Evolutionary conservation across 2,888 invertebrate genomes (phyloP), one percentile per base, ranked within the genome.

Genomic region (Apomyelois bistriatella): DNA sequence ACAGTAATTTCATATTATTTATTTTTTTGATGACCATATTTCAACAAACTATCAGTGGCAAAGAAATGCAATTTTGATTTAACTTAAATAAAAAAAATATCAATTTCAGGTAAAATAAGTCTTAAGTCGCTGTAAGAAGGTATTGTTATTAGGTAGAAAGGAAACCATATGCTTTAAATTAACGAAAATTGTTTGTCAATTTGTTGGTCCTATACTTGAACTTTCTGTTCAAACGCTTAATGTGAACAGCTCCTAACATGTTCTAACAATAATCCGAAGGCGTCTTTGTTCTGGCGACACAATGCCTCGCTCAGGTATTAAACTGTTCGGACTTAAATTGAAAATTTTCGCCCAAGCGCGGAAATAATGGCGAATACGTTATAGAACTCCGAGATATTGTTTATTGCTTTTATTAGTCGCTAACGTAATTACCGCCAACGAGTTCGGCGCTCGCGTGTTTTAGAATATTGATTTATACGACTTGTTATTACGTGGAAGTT

Each of bases 271-370:
- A 70, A 65, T 65, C 67, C 63, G 12, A 52, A 59, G 57, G 54
- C 46, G 50, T 58, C 52, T 65, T 72, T 70, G 70, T 72, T 65
- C 58, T 35, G 17, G 41, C 13, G 43, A 50, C 60, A 70, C 67
- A 72, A 72, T 65, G 62, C 62, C 53, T 48, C 53, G 50, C 60
- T 58, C 67, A 68, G 65, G 67, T 68, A 70, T 70, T 69, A 70
- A 71, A 63, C 65, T 56, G 63, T 64, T 64, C 58, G 42, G 61
- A 68, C 61, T 69, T 66, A 67, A 70, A 71, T 74, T 73, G 71
- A 72, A 73, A 70, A 73, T 72, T 71, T 69, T 64, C 66, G 55
- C 52, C 63, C 58, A 64, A 63, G 57, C 54, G 58, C 42, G 52
- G 64, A 60, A 65, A 70, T 70, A 68, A 66, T 62, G 53, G 61